Percentiles rank a stretch among this genome's conserved stretches.
Conservation (phyloP, 2,113 vertebrate genomes). For the Willisornis vidua region DNA sequence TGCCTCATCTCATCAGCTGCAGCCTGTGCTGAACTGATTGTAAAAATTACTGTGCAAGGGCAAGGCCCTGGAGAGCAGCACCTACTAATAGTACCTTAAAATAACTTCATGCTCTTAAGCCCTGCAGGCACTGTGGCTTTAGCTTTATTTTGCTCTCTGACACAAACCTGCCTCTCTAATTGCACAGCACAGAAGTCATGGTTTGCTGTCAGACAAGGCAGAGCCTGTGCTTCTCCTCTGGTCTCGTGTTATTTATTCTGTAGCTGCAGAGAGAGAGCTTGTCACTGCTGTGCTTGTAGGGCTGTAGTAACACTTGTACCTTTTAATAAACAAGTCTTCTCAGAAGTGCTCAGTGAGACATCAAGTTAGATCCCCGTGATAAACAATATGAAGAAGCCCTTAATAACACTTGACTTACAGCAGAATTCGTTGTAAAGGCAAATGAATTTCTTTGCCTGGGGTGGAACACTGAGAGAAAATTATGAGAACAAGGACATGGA, state of each 20-base stretch:
- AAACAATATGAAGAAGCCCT: neutral
- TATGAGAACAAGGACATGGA: neutral
- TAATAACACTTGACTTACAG: slow-evolving; percentile 8
- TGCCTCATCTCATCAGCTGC: neutral
- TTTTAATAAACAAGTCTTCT: slow-evolving; percentile 41
- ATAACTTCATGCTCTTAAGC: neutral
- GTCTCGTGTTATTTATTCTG: neutral
- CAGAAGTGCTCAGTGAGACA: neutral
- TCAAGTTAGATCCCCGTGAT: neutral
- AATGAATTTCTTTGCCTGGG: slow-evolving; percentile 25
- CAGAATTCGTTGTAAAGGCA: slow-evolving; percentile 20
- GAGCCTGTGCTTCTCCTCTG: neutral
- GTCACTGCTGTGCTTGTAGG: neutral
- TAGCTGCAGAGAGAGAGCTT: neutral
- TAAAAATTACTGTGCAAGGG: neutral
- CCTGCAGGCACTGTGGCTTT: neutral
- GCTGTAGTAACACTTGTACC: slow-evolving; percentile 30
- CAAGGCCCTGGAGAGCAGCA: neutral
- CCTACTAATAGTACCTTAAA: neutral
- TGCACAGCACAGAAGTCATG: neutral
- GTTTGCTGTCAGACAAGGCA: neutral
- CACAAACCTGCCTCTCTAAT: neutral
- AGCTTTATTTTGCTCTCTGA: neutral
- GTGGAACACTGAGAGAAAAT: neutral
- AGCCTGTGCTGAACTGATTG: neutral